Evolutionary conservation across 2,113 vertebrate species (phyloP).

Genomic region (Corythornis vintsioides): DNA sequence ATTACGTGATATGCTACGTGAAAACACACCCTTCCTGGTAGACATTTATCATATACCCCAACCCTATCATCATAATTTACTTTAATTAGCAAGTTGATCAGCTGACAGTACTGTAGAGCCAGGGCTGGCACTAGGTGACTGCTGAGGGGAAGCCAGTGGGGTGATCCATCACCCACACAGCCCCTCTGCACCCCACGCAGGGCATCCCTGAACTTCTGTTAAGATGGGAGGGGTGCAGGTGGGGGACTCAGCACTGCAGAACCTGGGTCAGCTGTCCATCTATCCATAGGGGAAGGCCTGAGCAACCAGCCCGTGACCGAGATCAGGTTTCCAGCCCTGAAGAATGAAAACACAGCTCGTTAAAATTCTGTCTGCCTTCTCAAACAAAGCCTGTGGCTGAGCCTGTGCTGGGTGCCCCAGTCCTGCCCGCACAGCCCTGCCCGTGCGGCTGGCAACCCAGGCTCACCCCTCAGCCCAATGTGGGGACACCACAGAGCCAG

Average conservation of each 20-base stretch:
- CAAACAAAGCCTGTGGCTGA: neutral
- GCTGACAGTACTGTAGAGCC: neutral
- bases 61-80: rapidly evolving
- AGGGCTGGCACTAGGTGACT: neutral
- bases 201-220: neutral
- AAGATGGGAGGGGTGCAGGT: neutral
- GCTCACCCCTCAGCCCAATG: rapidly evolving
- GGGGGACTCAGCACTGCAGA: neutral
- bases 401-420: neutral
- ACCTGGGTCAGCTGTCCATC: rapidly evolving
- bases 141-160: neutral
- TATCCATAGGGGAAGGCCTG: neutral
- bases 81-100: neutral
- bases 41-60: neutral
- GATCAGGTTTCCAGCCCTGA: slow-evolving; percentile 20
- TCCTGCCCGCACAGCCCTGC: neutral
- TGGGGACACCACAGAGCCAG: neutral
- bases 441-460: rapidly evolving
- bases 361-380: slow-evolving; percentile 10
- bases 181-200: neutral
- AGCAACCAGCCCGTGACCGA: neutral
- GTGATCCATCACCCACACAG: neutral
- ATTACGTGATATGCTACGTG: rapidly evolving
- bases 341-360: slow-evolving; percentile 3
- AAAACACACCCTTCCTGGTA: neutral